phyloP scores from a whole-genome alignment of 2,888 invertebrate genomes.

The Conus canariensis region DNA sequence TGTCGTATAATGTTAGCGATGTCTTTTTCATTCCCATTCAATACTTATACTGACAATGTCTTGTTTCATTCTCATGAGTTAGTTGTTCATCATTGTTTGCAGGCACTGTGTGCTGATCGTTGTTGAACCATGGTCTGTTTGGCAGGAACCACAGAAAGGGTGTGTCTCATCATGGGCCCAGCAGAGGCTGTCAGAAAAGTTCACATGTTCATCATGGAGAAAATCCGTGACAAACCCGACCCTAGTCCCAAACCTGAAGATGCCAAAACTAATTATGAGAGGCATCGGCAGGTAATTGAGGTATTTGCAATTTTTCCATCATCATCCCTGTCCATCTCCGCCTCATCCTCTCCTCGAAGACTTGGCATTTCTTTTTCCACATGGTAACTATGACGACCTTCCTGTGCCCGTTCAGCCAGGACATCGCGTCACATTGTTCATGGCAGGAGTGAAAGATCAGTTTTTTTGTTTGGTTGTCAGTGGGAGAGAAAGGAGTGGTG shows the following conservation, averaged over 20 bases:
- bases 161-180: conserved; percentile 78
- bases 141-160: conserved; percentile 78
- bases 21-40: too few relatives aligned
- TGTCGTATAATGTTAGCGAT: too few relatives aligned
- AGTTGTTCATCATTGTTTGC: too few relatives aligned
- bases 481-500: not conserved
- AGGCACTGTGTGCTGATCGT: too few relatives aligned
- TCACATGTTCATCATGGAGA: conserved; percentile 78
- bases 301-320: conserved; percentile 50
- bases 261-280: conserved; percentile 76
- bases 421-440: not conserved
- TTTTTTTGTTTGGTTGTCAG: not conserved
- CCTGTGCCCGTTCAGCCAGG: not conserved
- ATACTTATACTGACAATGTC: too few relatives aligned
- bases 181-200: conserved; percentile 76
- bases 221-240: conserved; percentile 78
- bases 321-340: conserved; percentile 42
- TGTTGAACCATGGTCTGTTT: conserved; percentile 19
- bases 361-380: conserved; percentile 46
- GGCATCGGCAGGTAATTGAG: conserved; percentile 77
- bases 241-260: conserved; percentile 77
- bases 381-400: conserved; percentile 25
- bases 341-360: conserved; percentile 41
- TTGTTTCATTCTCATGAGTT: too few relatives aligned
- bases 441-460: conserved; percentile 6